Base-by-base conservation (phyloP, 2,888 invertebrate genomes). In the Drosophila monieri region DNA sequence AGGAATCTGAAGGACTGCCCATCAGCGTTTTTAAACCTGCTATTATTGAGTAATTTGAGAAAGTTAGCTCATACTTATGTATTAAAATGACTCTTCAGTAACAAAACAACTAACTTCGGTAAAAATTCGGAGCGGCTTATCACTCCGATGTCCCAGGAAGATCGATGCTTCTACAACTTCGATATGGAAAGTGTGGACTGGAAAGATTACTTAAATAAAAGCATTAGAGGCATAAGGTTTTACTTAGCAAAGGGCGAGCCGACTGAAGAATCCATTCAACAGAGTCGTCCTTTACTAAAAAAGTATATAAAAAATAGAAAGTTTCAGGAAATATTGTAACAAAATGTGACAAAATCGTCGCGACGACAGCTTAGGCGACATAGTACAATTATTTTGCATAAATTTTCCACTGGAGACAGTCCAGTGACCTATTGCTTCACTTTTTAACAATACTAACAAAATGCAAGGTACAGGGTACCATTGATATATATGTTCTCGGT, bases 151-250 rank as follows among this genome's bases (percentile, higher is more conserved):
- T 89, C 89, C 9, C 58, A 78, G 1, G 84, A 84, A 18, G 93
- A 93, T 78, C 89, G 91, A 69, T 76, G 92, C 90, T 72, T 95
- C 51, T 97, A 95, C 90, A 94, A 94, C 4, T 96, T 97, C 90
- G 95, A 95, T 87, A 94, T 97, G 91, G 90, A 91, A 0, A 92
- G 93, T 8, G 91, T 97, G 12, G 92, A 95, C 78, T 98, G 97
- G 97, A 89, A 52, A 3, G 55, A 58, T 1, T 86, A 89, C 41
- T 81, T 90, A 32, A 58, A 79, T 25, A 66, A 73, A 3, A 35
- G 46, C 5, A 23, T 56, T 1, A 18, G 2, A 0, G 55, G 55
- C 8, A 47, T 56, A 4, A 32, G 55, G 10, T 27, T 12, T 4
- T 48, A 39, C 27, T 25, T 57, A n/a, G 48, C 10, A 2, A 57